Evolutionary conservation across 2,113 vertebrate genomes (phyloP).

Genomic region (Pycnonotus jocosus): DNA sequence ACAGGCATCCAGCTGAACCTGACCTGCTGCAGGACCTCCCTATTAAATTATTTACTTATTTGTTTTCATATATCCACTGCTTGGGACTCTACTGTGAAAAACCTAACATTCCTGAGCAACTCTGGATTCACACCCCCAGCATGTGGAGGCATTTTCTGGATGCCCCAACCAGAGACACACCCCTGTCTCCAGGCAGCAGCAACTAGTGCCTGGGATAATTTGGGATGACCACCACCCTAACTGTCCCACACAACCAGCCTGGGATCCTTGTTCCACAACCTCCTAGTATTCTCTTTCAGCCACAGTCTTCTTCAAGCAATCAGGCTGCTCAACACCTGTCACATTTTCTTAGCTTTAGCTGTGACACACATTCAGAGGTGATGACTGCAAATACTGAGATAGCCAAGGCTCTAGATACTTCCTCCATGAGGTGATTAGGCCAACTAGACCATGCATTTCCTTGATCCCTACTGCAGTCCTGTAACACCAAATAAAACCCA

Average conservation of each 20-base stretch:
- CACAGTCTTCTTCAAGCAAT: background rate
- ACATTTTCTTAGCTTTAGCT: background rate
- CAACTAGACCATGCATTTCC: background rate
- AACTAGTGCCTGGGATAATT: background rate
- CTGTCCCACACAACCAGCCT: background rate
- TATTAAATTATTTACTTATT: background rate
- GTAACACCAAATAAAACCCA: background rate
- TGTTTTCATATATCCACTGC: background rate
- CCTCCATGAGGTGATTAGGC: background rate
- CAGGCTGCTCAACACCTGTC: background rate
- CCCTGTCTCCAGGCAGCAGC: background rate
- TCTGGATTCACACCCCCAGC: background rate
- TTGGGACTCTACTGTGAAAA: background rate
- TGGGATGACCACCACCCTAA: background rate
- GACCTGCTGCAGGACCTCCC: background rate
- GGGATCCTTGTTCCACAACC: background rate
- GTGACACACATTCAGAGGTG: background rate
- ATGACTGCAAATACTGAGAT: background rate
- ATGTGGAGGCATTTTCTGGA: accelerated
- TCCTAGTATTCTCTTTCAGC: background rate
- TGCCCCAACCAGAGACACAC: accelerated
- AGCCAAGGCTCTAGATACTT: background rate
- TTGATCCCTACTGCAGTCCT: background rate
- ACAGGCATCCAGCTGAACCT: background rate
- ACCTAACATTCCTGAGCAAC: background rate